Base-by-base conservation (phyloP, 1,140 invertebrate species). In the silkworm (Bombyx mori) region DNA sequence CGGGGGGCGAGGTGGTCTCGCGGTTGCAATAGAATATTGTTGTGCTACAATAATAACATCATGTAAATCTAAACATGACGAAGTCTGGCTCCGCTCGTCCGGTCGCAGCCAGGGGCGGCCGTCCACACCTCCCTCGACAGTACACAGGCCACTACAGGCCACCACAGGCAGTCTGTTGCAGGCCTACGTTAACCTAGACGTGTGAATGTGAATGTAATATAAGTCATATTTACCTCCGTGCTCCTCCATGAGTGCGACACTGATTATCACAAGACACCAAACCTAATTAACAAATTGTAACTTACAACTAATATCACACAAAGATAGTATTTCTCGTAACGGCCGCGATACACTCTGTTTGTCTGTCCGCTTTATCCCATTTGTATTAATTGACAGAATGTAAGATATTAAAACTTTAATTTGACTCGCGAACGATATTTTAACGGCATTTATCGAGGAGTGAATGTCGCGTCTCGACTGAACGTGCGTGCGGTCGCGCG, bases 231-330 rank as follows among this genome's bases (percentile, higher is more conserved):
- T 54, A 60, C 59, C 62, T 61, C 49, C 69, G 60, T 73, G 68
- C 46, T 73, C 71, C 35, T 71, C 69, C 71, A 74, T 71, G n/a
- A n/a, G 62, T 56, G 61, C 62, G 65, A 55, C 52, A 58, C 46
- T 57, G 59, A 65, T 46, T 62, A 63, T 51, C 50, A 51, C 50
- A 51, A 51, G 22, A 51, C 50, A 35, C 26, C n/a, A 44, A 44
- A 8, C 44, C 44, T n/a, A 57, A 54, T 18, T 54, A 56, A 46
- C 51, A 46, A 61, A 54, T 56, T 56, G 26, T 35, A 35, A 3
- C 61, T 73, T 67, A 72, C 43, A 67, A 57, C 69, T 76, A 76
- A 66, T 74, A 76, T 76, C 73, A 76, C 73, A 76, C 71, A 63
- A 51, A 51, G 68, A 63, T 62, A 56, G 61, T 58, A 60, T 56